These are phyloP conservation scores for Eunapius fragilis DNA, from an alignment of 37 sponge, comb jelly and placozoan genomes.

Conservation along the genomic window DNA sequence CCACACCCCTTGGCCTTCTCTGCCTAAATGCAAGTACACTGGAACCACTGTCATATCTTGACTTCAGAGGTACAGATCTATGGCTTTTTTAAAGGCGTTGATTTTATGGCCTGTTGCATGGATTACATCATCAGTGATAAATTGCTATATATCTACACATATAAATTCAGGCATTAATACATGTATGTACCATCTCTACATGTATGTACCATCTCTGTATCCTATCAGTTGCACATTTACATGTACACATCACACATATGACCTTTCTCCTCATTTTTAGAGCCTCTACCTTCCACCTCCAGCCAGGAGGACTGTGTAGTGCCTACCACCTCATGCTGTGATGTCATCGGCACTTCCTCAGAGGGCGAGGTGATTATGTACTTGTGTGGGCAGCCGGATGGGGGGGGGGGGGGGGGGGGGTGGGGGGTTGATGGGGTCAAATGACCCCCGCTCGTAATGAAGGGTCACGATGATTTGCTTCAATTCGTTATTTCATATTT, in stretches of 20 bases:
- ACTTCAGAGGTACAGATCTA: constrained; percentile 41
- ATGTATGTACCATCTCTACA: no score
- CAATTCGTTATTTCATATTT: no score
- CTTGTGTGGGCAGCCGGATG: not conserved
- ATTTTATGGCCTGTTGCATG: no score
- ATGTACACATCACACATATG: no score
- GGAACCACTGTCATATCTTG: constrained; percentile 10
- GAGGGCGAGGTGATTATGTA: not conserved
- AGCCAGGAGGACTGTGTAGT: not conserved
- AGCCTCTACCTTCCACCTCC: not conserved
- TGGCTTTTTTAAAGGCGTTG: no score
- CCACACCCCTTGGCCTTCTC: constrained; percentile 9
- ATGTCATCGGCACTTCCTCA: not conserved
- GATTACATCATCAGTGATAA: no score
- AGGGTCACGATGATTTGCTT: no score
- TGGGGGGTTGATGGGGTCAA: no score
- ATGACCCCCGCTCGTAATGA: no score
- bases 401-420: not conserved
- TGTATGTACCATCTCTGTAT: no score
- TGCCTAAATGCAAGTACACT: constrained; percentile 27
- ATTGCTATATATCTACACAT: no score
- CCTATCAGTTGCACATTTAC: not conserved
- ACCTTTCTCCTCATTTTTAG: not conserved
- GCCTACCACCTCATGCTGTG: not conserved
- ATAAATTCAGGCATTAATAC: no score